phyloP scores from a whole-genome alignment of 2,797 vertebrate genomes.

The Varecia variegata region DNA sequence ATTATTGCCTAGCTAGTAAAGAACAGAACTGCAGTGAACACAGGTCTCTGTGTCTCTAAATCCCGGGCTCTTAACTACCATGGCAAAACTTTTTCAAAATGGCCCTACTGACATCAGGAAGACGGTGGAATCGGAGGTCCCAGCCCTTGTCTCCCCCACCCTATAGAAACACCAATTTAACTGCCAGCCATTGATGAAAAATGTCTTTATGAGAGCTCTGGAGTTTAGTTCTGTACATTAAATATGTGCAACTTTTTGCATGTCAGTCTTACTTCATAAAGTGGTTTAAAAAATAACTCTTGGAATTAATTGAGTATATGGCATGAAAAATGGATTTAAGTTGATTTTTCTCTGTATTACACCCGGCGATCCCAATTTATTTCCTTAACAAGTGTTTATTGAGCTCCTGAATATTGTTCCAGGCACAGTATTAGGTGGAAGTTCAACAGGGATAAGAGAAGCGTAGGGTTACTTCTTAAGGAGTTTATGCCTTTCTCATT shows the following conservation, averaged over 20 bases:
- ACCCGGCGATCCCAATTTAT: neutral
- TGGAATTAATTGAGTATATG: neutral
- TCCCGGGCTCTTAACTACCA: neutral
- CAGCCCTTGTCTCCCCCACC: rapidly evolving
- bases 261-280: neutral
- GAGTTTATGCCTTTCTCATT: neutral
- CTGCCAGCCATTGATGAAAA: neutral
- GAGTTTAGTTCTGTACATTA: neutral
- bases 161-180: neutral
- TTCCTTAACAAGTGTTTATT: neutral
- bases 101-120: neutral
- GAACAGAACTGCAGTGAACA: neutral
- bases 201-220: neutral
- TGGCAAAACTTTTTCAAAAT: neutral
- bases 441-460: neutral
- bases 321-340: neutral
- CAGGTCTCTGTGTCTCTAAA: neutral
- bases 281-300: neutral
- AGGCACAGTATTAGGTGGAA: neutral
- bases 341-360: neutral
- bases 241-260: neutral
- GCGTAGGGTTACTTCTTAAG: neutral
- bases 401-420: neutral
- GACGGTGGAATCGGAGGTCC: neutral
- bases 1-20: neutral